Conservation (phyloP, 2,113 vertebrate species). For the Hemicordylus capensis region DNA sequence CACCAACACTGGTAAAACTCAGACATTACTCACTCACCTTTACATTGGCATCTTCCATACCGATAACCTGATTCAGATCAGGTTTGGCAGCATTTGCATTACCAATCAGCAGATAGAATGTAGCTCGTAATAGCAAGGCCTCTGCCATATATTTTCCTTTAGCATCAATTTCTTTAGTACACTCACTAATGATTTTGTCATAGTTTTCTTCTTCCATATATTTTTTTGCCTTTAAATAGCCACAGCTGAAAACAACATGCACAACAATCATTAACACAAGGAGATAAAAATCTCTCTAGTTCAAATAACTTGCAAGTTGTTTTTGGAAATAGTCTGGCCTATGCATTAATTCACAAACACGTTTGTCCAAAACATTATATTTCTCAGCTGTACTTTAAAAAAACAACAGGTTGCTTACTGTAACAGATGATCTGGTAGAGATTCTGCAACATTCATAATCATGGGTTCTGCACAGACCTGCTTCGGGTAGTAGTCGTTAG, state of each 20-base stretch:
- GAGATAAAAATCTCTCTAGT: not conserved
- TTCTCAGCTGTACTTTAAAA: no score
- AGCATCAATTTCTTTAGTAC: slow-evolving; percentile 95
- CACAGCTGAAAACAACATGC: slow-evolving; percentile 81
- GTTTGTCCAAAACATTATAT: not conserved
- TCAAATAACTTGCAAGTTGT: slow-evolving; percentile 2
- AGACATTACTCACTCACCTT: slow-evolving; percentile 80
- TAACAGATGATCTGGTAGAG: no score
- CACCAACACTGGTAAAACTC: not conserved
- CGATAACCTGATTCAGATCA: slow-evolving; percentile 94
- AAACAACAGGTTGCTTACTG: no score
- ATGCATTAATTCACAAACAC: not conserved
- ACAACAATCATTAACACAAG: slow-evolving; percentile 12
- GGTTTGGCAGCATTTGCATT: slow-evolving; percentile 93
- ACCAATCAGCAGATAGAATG: slow-evolving; percentile 97
- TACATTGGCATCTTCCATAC: slow-evolving; percentile 91
- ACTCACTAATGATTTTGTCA: slow-evolving; percentile 99
- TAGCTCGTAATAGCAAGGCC: slow-evolving; percentile 93
- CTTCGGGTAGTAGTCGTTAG: no score
- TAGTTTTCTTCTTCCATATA: slow-evolving; percentile 99
- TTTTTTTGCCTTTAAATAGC: slow-evolving; percentile 96
- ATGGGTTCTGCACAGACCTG: no score
- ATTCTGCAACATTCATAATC: no score
- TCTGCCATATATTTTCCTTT: slow-evolving; percentile 91
- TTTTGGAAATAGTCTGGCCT: not conserved